Evolutionary conservation across 2,888 invertebrate species (phyloP).

Genomic region (Drosophila engyochracea): DNA sequence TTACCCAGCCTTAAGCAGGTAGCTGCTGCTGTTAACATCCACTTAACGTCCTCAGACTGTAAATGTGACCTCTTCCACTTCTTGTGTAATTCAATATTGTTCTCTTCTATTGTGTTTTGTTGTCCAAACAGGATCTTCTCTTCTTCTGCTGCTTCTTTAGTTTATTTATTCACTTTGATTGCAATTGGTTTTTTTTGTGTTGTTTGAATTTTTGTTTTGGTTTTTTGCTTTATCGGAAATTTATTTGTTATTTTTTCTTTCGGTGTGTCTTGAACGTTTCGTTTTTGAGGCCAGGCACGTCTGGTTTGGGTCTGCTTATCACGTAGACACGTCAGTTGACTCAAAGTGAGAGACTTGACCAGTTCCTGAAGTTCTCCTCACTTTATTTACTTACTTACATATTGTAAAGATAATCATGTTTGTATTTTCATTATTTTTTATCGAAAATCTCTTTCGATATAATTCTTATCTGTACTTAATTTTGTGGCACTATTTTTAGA

Average conservation of each 20-base stretch:
- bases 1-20: slow-evolving; percentile 33
- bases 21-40: slow-evolving; percentile 26
- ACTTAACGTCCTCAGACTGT: slow-evolving; percentile 24
- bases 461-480: slow-evolving; percentile 9
- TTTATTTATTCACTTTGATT: slow-evolving; percentile 32
- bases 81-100: slow-evolving; percentile 73
- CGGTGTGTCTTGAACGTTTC: slow-evolving; percentile 1
- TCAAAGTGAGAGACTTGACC: slow-evolving; percentile 18
- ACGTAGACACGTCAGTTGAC: slow-evolving; percentile 48
- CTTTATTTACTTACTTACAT: slow-evolving; percentile 10
- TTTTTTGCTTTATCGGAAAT: slow-evolving; percentile 45
- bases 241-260: slow-evolving; percentile 37
- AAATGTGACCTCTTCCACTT: slow-evolving; percentile 33
- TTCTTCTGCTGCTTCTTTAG: slow-evolving; percentile 25
- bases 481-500: slow-evolving; percentile 5
- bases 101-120: slow-evolving; percentile 39
- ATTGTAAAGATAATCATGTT: slow-evolving; percentile 2
- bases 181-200: slow-evolving; percentile 50
- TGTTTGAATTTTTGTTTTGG: slow-evolving; percentile 36
- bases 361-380: slow-evolving; percentile 17
- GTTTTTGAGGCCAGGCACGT: slow-evolving; percentile 66
- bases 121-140: slow-evolving; percentile 62
- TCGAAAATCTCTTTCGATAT: slow-evolving; percentile 6
- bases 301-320: slow-evolving; percentile 64
- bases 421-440: slow-evolving; percentile 9